phyloP scores from a whole-genome alignment of 2,888 invertebrate genomes.

The Heliconius ismenius region DNA sequence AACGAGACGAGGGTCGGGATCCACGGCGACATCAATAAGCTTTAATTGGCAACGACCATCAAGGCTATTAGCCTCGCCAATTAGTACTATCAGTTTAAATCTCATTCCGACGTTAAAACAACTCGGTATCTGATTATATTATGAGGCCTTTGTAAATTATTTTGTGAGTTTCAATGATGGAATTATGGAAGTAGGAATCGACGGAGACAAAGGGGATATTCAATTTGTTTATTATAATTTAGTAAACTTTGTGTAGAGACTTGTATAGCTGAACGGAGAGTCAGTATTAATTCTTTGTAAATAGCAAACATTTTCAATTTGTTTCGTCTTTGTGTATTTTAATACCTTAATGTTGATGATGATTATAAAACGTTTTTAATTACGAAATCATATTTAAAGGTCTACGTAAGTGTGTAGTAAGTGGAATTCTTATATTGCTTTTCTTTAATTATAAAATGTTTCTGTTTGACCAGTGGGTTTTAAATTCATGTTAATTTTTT shows the following conservation, averaged over 20 bases:
- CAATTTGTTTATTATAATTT: conserved; percentile 27
- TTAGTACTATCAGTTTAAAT: conserved; percentile 67
- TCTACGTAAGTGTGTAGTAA: too few relatives aligned
- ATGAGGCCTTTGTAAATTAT: conserved; percentile 40
- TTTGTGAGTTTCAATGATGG: conserved; percentile 36
- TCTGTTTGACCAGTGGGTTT: too few relatives aligned
- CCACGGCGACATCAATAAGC: conserved; percentile 76
- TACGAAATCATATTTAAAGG: not conserved
- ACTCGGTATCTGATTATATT: conserved; percentile 42
- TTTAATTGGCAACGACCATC: conserved; percentile 76
- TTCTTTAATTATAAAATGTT: too few relatives aligned
- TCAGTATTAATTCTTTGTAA: conserved; percentile 13
- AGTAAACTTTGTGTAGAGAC: conserved; percentile 17
- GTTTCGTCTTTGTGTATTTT: not conserved
- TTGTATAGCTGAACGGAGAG: not conserved
- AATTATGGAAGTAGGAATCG: conserved; percentile 40
- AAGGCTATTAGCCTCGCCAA: conserved; percentile 71
- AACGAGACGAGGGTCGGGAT: conserved; percentile 77
- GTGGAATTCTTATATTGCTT: too few relatives aligned
- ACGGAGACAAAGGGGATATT: conserved; percentile 36
- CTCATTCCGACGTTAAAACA: conserved; percentile 43
- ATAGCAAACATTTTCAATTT: conserved; percentile 1
- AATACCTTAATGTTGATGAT: not conserved
- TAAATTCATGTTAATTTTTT: too few relatives aligned
- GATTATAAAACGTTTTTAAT: not conserved